Conservation (phyloP, 2,113 vertebrate genomes). For the Puffinus mauretanicus region DNA sequence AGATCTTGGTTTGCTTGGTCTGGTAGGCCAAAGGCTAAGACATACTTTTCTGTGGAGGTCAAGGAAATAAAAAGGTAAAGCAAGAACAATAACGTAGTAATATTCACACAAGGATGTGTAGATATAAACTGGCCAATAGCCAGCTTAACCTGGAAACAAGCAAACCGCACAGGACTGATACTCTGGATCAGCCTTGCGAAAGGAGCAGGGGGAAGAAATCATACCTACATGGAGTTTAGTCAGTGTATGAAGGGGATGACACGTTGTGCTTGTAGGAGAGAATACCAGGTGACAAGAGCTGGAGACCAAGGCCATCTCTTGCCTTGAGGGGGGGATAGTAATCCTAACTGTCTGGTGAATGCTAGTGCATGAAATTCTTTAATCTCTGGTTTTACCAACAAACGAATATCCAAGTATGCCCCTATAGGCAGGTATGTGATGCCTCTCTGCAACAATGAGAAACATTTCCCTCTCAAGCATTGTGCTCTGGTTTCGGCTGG, state of each 20-base stretch:
- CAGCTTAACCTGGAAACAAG: not conserved
- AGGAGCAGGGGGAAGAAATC: not conserved
- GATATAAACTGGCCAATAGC: not conserved
- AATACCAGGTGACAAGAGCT: not conserved
- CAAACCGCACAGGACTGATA: not conserved
- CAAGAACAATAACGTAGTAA: not conserved
- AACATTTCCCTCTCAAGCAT: not conserved
- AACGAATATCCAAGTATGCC: not conserved
- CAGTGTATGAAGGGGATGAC: not conserved
- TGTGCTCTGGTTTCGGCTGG: no score
- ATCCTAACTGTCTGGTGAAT: not conserved
- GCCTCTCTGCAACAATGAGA: not conserved
- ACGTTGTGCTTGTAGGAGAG: not conserved
- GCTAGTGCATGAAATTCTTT: not conserved
- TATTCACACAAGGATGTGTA: not conserved
- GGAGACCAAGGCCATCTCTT: not conserved
- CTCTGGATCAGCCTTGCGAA: not conserved
- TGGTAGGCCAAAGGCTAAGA: not conserved
- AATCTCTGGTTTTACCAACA: not conserved
- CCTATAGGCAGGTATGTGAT: not conserved
- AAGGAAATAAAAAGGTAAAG: not conserved
- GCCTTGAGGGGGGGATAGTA: not conserved
- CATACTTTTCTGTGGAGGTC: not conserved
- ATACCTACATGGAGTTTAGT: not conserved
- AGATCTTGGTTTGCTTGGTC: not conserved